Evolutionary conservation across 2,888 invertebrate genomes (phyloP), one percentile per base, ranked within the genome.

Genomic region (Tromatobia lineatoria): DNA sequence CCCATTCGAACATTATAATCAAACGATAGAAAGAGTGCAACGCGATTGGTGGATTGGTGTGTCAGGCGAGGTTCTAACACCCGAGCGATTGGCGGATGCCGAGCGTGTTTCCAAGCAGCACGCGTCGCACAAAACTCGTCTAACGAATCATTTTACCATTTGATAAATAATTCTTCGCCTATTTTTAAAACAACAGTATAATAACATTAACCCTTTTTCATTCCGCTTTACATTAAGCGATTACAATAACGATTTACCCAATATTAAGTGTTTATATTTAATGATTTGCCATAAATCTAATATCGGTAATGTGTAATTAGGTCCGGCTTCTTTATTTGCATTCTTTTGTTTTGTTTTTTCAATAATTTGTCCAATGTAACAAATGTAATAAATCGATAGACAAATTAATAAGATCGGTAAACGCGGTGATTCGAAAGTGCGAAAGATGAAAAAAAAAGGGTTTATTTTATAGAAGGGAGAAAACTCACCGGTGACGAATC

Each of bases 401-500:
- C 29, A 29, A 29, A n/a, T n/a, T n/a, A n/a, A n/a, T n/a, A n/a
- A n/a, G 69, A 88, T 67, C 64, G 6, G 34, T 23, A n/a, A 74
- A 74, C 18, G 25, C 52, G 38, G 23, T 23, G 1, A 38, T 50
- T 23, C 54, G 47, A 67, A 70, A 34, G 75, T 57, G 42, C 11
- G 18, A 29, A n/a, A 15, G 13, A 47, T 18, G 3, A 69, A 15
- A 20, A n/a, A 25, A 34, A 66, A 47, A 42, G 42, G 4, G 34
- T 23, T 20, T 34, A 34, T n/a, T 70, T 45, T 52, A 10, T 29
- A 29, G 42, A 45, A 50, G 8, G 38, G 34, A 50, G 25, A 29
- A n/a, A 50, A 90, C 93, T 93, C 85, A 93, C 93, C 93, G 92
- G 90, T 93, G 93, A 89, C 93, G 93, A 88, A 93, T 93, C 86